A percentile compares a stretch with the other conserved stretches of the same genome.
Evolutionary conservation across 2,113 vertebrate species (phyloP).

Genomic region (Suricata suricatta): DNA sequence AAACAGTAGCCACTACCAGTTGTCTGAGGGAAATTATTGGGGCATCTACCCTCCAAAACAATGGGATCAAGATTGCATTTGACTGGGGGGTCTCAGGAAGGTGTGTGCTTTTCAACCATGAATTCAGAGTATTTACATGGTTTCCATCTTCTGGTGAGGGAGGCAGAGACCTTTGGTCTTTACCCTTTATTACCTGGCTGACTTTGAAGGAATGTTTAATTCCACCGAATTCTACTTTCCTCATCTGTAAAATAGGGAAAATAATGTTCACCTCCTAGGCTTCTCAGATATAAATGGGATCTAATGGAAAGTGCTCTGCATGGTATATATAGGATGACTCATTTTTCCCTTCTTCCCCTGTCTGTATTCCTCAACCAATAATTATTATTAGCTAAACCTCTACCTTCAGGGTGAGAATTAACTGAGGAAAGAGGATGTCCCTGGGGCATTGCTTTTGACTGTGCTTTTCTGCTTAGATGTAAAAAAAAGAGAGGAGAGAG

Average conservation of each 20-base stretch:
- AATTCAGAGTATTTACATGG: background rate
- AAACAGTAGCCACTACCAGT: background rate
- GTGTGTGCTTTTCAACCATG: background rate
- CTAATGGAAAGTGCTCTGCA: background rate
- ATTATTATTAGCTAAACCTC: background rate
- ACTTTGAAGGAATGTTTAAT: background rate
- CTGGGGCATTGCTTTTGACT: background rate
- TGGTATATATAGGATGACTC: background rate
- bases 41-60: background rate
- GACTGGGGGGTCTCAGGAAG: background rate
- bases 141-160: background rate
- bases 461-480: background rate
- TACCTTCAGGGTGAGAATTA: background rate
- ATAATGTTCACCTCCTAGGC: background rate
- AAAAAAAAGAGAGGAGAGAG: background rate
- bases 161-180: background rate
- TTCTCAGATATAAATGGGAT: slow-evolving; percentile 6
- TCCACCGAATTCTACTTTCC: background rate
- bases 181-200: background rate
- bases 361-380: background rate
- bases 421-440: background rate
- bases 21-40: background rate
- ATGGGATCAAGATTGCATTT: background rate
- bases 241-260: background rate
- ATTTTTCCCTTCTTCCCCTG: background rate